Evolutionary conservation across 2,797 vertebrate species (phyloP), one percentile per base, ranked within the genome.

Genomic region (Thunnus albacares): DNA sequence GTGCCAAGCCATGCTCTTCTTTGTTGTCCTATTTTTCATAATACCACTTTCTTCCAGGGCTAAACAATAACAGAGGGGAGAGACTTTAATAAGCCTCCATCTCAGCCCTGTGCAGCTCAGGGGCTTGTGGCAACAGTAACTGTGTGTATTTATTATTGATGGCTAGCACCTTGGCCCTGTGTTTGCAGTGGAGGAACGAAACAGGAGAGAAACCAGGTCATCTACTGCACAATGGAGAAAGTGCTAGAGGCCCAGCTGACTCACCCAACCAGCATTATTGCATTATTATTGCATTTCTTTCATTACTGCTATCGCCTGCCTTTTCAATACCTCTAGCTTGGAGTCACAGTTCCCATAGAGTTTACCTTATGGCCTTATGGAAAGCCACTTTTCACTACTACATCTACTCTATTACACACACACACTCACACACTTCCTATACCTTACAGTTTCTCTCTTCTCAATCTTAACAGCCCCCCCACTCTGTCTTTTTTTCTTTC

Each of bases 201-300:
- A 79, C 90, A 87, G 88, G 79, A 89, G 90, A 93, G 86, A 95
- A 95, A 94, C 91, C 94, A 93, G 95, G 94, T 95, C 95, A 94
- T 92, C 88, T 82, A 79, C 84, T 80, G 85, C 87, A 83, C 84
- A 72, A 61, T 82, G 77, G 83, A 91, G 90, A 90, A 86, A 90
- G 83, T 75, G 92, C 93, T 87, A 17, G 77, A 86, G 91, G 95
- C 89, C 90, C 81, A 79, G 89, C 94, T 93, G 94, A 94, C 89
- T 94, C 91, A 93, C 90, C 92, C 89, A 82, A 92, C 82, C 93
- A 90, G 81, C 87, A 88, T 93, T 95, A 95, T 95, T 94, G 91
- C 94, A 89, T 93, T 94, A 92, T 91, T 92, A 93, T 94, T 95
- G 92, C 90, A 89, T 93, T 95, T 94, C 90, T 95, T 95, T 95